These are phyloP conservation scores for Paratilapia polleni DNA, from an alignment of 2,113 vertebrate genomes.

Conservation along the genomic window DNA sequence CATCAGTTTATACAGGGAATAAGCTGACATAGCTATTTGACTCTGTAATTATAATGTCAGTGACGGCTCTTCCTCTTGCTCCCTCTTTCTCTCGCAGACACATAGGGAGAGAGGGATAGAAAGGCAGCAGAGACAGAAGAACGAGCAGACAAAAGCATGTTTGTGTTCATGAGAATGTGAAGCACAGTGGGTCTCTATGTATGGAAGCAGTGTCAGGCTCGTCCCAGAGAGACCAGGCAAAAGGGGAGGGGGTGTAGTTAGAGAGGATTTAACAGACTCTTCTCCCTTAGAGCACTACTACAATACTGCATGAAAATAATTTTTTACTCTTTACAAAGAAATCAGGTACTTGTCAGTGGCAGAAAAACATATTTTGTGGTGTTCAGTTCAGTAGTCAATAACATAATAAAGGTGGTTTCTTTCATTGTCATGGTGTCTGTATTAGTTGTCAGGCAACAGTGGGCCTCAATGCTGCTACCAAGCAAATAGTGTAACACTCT, in stretches of 20 bases:
- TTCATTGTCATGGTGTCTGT: background rate
- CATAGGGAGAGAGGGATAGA: constrained; percentile 32
- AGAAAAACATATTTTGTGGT: background rate
- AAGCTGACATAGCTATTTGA: background rate
- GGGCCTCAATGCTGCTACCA: background rate
- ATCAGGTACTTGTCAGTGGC: background rate
- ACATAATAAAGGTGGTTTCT: background rate
- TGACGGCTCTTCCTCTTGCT: constrained; percentile 24
- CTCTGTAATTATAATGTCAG: constrained; percentile 22
- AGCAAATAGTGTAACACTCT: background rate
- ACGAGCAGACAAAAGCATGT: constrained; percentile 75
- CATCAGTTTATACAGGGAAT: background rate
- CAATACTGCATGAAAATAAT: background rate
- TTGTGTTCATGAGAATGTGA: constrained; percentile 79
- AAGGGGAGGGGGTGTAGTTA: background rate
- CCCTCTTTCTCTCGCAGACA: background rate
- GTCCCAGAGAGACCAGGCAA: constrained; percentile 40
- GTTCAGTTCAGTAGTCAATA: background rate
- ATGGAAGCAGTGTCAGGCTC: constrained; percentile 72
- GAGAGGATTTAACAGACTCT: constrained; percentile 44
- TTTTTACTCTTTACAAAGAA: no score
- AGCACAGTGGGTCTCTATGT: constrained; percentile 78
- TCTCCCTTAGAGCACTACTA: constrained; percentile 4
- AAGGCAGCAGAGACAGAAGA: constrained; percentile 47
- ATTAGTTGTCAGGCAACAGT: background rate